Evolutionary conservation across 2,113 vertebrate species (phyloP).

Genomic region (Erpornis zantholeuca): DNA sequence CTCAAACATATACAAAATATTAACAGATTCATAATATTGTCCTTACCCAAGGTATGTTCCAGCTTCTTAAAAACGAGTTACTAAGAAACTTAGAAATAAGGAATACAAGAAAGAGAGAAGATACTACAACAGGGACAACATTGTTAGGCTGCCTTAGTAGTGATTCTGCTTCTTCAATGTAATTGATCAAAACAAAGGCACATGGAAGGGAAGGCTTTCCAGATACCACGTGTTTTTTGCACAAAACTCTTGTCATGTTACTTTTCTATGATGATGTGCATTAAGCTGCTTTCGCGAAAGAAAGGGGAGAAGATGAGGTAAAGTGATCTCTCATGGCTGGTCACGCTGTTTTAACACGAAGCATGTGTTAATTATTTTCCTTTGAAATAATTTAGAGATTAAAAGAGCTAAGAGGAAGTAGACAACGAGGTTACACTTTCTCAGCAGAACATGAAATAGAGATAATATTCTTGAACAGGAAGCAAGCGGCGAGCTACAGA

Average conservation of each 20-base stretch:
- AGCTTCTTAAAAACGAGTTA: not conserved
- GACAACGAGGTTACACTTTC: not conserved
- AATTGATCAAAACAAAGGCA: not conserved
- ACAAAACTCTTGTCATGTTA: not conserved
- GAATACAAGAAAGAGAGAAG: not conserved
- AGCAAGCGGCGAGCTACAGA: not conserved
- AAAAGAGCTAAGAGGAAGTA: not conserved
- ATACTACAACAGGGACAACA: not conserved
- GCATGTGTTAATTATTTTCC: rapidly evolving
- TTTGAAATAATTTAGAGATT: not conserved
- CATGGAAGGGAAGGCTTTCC: not conserved
- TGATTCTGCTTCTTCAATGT: not conserved
- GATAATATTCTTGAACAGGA: not conserved
- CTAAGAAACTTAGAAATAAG: not conserved
- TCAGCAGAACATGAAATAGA: not conserved
- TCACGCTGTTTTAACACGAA: not conserved
- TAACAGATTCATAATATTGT: not conserved
- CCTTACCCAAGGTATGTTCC: not conserved
- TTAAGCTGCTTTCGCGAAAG: not conserved
- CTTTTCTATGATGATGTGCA: not conserved
- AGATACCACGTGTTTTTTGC: not conserved
- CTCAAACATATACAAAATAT: not conserved
- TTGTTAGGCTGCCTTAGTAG: not conserved
- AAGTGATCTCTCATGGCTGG: rapidly evolving
- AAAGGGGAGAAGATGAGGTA: not conserved